Conservation (phyloP, 2,888 invertebrate species). For the Euzophera pinguis region DNA sequence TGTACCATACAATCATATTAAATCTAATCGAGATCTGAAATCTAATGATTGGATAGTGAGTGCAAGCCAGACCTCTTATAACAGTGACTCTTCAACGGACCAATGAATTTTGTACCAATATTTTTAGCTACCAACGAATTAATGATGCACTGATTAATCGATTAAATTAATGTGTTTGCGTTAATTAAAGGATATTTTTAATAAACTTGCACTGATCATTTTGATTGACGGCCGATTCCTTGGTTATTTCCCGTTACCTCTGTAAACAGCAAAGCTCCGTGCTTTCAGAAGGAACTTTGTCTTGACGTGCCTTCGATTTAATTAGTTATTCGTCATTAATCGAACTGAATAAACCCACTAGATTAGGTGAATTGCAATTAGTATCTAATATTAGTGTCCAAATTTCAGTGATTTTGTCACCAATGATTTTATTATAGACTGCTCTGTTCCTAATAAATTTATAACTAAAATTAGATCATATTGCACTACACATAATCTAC, state of each 20-base stretch:
- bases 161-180: conserved; percentile 17
- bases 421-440: conserved; percentile 74
- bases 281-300: conserved; percentile 19
- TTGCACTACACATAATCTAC: conserved; percentile 68
- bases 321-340: conserved; percentile 41
- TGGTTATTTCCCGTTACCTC: conserved; percentile 17
- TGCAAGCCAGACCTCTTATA: conserved; percentile 25
- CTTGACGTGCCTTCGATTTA: conserved; percentile 70
- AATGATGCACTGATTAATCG: background rate
- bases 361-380: conserved; percentile 64
- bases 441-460: conserved; percentile 70
- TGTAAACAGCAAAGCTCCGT: conserved; percentile 21
- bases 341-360: conserved; percentile 41
- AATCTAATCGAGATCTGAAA: conserved; percentile 59
- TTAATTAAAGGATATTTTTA: background rate
- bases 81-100: conserved; percentile 16
- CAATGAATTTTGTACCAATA: conserved; percentile 22
- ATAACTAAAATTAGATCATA: conserved; percentile 42
- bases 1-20: conserved; percentile 72
- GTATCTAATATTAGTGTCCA: conserved; percentile 46
- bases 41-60: conserved; percentile 48
- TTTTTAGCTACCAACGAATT: conserved; percentile 9
- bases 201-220: conserved; percentile 31
- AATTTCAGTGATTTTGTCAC: conserved; percentile 74
- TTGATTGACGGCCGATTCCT: conserved; percentile 13